Base-by-base conservation (phyloP, 2,888 invertebrate species). In the Amiota mariae region DNA sequence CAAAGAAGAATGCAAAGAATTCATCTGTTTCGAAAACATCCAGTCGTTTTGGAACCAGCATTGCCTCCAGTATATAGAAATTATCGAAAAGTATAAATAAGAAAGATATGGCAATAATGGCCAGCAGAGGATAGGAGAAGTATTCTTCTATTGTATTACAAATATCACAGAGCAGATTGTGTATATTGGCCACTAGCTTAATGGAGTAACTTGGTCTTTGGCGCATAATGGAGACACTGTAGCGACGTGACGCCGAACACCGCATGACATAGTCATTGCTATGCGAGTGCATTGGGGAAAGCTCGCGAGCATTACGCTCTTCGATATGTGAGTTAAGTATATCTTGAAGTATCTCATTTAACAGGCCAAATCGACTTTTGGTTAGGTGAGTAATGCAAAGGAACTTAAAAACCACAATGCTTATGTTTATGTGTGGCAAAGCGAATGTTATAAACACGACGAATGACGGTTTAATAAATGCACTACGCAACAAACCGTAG, bases 41-140 rank as follows among this genome's bases (percentile, higher is more conserved):
- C 72, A 87, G 76, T 0, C 86, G 82, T 46, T 86, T 87, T 9
- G 88, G 87, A 74, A 82, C 86, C n/a, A 89, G 63, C 73, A 88
- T 72, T 0, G 87, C 89, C 18, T 89, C 89, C 70, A 89, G 73
- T 59, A 89, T 86, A 72, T 89, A 89, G 73, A 89, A 89, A 66
- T 84, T 86, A 73, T 89, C 89, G 18, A 89, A 89, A 2, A 89
- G 79, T 73, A 89, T 89, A 36, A 89, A 89, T 0, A 89, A 70
- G 74, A 89, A 89, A 0, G 89, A 89, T 46, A 89, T 89, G 8
- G 88, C 84, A 24, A 88, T 84, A 47, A 89, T 89, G 9, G 88
- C 88, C 13, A 89, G 73, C 73, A 89, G 72, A 0, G 89, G 89
- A 77, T 88, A 87, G 0, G 85, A 86, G 51, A 89, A 89, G 48